Evolutionary conservation across 35 echinoderm and acorn worm species (phyloP).

Genomic region (Strongylocentrotus purpuratus): DNA sequence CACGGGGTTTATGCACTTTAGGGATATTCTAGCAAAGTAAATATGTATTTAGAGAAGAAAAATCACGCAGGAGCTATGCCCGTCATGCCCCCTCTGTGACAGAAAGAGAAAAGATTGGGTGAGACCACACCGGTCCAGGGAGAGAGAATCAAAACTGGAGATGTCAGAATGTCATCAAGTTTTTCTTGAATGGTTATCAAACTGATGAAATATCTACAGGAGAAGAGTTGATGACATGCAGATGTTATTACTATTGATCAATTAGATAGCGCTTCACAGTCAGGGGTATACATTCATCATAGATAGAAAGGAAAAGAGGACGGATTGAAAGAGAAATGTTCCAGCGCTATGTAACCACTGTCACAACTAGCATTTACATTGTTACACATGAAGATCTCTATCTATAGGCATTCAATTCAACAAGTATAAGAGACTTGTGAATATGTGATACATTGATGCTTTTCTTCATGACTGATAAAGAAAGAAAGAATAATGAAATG

Average conservation of each 20-base stretch:
- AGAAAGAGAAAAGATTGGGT: not conserved
- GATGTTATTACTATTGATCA: conserved; percentile 13
- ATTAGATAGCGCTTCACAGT: not conserved
- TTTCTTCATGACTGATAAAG: not conserved
- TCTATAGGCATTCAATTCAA: no score
- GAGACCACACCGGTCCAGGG: not conserved
- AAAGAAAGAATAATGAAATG: not conserved
- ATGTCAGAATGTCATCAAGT: conserved; percentile 4
- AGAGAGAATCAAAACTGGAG: not conserved
- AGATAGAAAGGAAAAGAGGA: not conserved
- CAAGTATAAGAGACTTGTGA: no score
- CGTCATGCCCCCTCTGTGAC: not conserved
- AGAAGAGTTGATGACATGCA: not conserved
- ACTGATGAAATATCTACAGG: not conserved
- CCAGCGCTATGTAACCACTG: not conserved
- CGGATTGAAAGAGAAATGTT: not conserved
- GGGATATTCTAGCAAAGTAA: conserved; percentile 23
- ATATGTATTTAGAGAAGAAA: conserved; percentile 20
- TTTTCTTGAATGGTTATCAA: not conserved
- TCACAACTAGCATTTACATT: not conserved
- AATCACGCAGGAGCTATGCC: not conserved
- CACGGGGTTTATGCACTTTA: conserved; percentile 22
- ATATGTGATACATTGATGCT: no score
- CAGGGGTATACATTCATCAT: conserved; percentile 16
- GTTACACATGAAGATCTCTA: no score